phyloP scores from a whole-genome alignment of 2,797 vertebrate species.

The Podargus strigoides region DNA sequence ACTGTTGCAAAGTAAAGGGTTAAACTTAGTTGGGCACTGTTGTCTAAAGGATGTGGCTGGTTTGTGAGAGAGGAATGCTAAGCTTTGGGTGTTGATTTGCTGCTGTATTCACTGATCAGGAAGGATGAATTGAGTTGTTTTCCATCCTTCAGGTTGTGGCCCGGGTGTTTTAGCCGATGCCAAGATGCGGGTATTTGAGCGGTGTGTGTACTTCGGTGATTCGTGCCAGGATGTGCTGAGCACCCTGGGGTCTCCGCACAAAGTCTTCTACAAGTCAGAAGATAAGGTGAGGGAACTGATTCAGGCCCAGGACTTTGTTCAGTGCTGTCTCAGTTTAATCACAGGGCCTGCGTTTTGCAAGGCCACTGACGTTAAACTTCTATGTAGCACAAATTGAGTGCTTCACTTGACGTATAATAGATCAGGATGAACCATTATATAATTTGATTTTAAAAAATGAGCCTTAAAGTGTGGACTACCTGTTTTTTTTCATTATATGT shows the following conservation, averaged over 20 bases:
- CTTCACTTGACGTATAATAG: neutral
- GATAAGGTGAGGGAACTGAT: slow-evolving; percentile 85
- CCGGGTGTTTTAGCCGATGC: slow-evolving; percentile 88
- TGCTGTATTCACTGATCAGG: neutral
- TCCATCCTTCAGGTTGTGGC: slow-evolving; percentile 80
- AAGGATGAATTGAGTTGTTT: neutral
- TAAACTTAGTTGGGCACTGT: neutral
- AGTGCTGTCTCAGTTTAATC: neutral
- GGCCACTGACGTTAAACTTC: neutral
- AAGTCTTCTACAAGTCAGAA: slow-evolving; percentile 98
- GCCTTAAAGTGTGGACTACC: neutral
- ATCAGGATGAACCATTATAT: neutral
- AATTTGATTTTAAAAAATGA: neutral
- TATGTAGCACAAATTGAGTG: neutral
- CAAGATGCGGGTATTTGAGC: slow-evolving; percentile 90
- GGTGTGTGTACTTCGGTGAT: slow-evolving; percentile 93
- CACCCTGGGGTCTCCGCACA: slow-evolving; percentile 93
- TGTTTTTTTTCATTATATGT: neutral
- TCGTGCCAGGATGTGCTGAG: slow-evolving; percentile 96
- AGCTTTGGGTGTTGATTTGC: neutral
- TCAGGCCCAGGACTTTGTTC: neutral
- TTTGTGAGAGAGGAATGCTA: neutral
- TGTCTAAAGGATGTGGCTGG: neutral
- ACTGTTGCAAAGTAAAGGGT: neutral
- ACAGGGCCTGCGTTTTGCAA: neutral